Base-by-base conservation (phyloP, 2,113 vertebrate species). In the Sander vitreus region DNA sequence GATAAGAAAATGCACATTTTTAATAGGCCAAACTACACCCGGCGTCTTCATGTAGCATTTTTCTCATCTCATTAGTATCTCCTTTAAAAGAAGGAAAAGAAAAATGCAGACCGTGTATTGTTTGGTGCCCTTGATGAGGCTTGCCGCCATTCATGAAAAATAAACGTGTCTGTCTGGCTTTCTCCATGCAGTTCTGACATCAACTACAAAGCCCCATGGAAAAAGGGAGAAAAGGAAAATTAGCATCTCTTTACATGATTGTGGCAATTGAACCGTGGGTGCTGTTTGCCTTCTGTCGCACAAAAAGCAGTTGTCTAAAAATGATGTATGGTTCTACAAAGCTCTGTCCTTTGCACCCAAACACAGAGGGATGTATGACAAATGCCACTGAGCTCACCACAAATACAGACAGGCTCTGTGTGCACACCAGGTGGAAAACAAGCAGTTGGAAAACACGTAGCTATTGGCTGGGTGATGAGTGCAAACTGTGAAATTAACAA, bases 61-160 rank as follows among this genome's bases (percentile, higher is more conserved):
- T 83, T 73, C 69, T 78, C 59, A 73, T 78, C 72, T 87, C 76
- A 86, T 92, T 85, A 91, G 72, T 85, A 78, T 80, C 78, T 71
- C 66, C 45, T 47, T 25, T 76, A 76, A 65, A 83, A 45, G 25
- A 53, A 65, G 48, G 63, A 62, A 70, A 67, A 64, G 30, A 67
- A 63, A 54, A 87, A 80, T 53, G 51, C 16, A 70, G 74, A 21
- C 71, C 19, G 19, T 55, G 67, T 36, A 73, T 76, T 83, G 90
- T 76, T 87, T 51, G 57, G 68, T 64, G 75, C 43, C 80, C 79
- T 88, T 88, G 85, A 91, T 88, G 84, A 84, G 67, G 66, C 50
- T 63, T 63, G 83, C 78, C n/a, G 33, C 54, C 70, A 79, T 76
- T 68, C 83, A 87, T 84, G 77, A 85, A 93, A 88, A 83, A 83